Base-by-base conservation (phyloP, 1,140 invertebrate species). In the Camponotus floridanus region DNA sequence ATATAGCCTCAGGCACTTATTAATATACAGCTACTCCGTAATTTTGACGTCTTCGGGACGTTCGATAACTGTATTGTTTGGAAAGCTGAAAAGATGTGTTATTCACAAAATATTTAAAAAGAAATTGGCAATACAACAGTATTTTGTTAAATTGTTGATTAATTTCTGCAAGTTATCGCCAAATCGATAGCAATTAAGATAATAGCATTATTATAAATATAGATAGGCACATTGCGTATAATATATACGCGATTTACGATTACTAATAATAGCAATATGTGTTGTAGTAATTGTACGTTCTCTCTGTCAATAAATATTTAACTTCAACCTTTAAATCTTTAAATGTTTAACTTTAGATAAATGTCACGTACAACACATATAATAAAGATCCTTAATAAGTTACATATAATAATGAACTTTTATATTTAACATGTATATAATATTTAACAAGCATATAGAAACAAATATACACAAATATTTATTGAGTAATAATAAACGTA, bases 11-110 rank as follows among this genome's bases (percentile, higher is more conserved):
- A 8, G 65, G 64, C 65, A 57, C 21, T 80, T 80, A 80, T 80
- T 80, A 80, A 65, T 80, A 57, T 36, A 45, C 48, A 65, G 48
- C 33, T 48, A 42, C 36, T 42, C 78, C 48, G 55, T 51, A 80
- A 80, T 70, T 15, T 64, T 33, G 45, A 57, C 33, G 48, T 71
- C 65, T 70, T 71, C 65, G 64, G 36, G 7, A 65, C 21, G 13
- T 57, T 80, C 15, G 48, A 57, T 57, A 55, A 6, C 21, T 15
- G 9, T 42, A 80, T 80, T 80, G 21, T 42, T 79, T 26, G 31
- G 8, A 57, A 36, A 26, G 15, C 21, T 62, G 13, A 45, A 64
- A 64, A 64, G 15, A 39, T 18, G 18, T 1, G 51, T 42, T 39
- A 57, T 8, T 42, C 7, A 45, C 39, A 70, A 55, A 21, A 39